A percentile compares a stretch with the other conserved stretches of the same genome.
phyloP scores from a whole-genome alignment of 1,140 invertebrate genomes.

The Drosophila neocordata region DNA sequence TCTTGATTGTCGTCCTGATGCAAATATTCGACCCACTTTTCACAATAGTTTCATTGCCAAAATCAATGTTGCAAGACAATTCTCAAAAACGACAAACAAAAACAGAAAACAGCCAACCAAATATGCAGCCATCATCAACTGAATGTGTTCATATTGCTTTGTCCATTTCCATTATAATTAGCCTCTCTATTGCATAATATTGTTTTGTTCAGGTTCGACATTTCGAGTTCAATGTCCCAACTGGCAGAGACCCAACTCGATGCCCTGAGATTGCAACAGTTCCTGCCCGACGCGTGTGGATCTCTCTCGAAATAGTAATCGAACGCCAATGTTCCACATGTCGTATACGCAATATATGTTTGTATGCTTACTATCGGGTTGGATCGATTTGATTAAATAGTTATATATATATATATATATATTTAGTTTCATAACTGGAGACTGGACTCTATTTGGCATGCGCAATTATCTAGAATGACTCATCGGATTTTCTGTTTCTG shows the following conservation, averaged over 20 bases:
- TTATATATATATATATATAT: conserved; percentile 55
- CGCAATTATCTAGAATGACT: conserved; percentile 76
- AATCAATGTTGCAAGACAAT: conserved; percentile 7
- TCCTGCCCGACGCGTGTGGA: conserved; percentile 65
- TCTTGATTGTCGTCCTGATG: conserved; percentile 1
- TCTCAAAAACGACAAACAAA: not conserved
- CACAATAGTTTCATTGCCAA: conserved; percentile 9
- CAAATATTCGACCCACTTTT: conserved; percentile 12
- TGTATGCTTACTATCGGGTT: conserved; percentile 1
- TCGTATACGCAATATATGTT: conserved; percentile 59
- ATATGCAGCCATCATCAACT: conserved; percentile 18
- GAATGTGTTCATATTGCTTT: conserved; percentile 56
- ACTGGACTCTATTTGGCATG: conserved; percentile 47
- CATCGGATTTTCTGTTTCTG: conserved; percentile 62
- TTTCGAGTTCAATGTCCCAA: conserved; percentile 80
- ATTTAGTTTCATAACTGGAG: conserved; percentile 62
- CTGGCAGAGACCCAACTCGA: conserved; percentile 16
- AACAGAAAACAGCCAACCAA: not conserved
- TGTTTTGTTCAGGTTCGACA: conserved; percentile 68
- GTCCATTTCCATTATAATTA: conserved; percentile 80
- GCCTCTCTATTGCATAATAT: conserved; percentile 62
- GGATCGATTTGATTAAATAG: conserved; percentile 35
- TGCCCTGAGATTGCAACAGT: conserved; percentile 65
- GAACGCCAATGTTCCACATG: conserved; percentile 1
- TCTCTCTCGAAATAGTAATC: conserved; percentile 64